phyloP scores from a whole-genome alignment of 1,140 invertebrate genomes.

The Drosophila tsacasi region DNA sequence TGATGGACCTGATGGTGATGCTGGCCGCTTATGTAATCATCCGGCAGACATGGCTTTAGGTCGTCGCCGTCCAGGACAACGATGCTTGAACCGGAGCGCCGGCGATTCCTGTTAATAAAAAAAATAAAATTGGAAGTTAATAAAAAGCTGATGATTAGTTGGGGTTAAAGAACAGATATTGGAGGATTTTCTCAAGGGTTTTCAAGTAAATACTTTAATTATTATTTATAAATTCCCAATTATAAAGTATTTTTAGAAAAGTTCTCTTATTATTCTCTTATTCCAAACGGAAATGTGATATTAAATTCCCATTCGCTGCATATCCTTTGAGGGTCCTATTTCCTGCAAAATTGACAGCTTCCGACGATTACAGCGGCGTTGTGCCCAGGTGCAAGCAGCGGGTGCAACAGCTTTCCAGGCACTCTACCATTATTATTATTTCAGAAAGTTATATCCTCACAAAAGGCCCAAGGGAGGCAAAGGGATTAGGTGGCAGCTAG shows the following conservation, averaged over 20 bases:
- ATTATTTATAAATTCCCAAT: neutral
- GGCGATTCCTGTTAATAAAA: conserved; percentile 86
- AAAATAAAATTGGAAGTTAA: neutral
- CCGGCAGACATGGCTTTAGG: conserved; percentile 85
- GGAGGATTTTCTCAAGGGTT: no score
- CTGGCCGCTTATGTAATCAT: conserved; percentile 83
- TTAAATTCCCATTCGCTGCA: neutral
- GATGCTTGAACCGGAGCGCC: conserved; percentile 89
- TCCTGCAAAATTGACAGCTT: conserved; percentile 59
- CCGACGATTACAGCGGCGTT: conserved; percentile 35
- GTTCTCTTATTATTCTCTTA: no score
- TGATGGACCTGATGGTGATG: conserved; percentile 62
- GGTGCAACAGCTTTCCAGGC: neutral
- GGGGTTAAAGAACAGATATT: neutral
- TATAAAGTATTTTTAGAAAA: neutral
- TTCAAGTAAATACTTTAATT: neutral
- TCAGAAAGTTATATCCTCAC: conserved; percentile 40
- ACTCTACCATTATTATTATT: conserved; percentile 41
- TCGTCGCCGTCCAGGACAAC: conserved; percentile 89
- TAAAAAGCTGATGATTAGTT: neutral
- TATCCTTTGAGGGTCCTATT: conserved; percentile 24
- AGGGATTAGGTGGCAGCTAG: neutral
- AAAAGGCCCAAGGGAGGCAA: neutral
- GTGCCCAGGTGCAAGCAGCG: conserved; percentile 7
- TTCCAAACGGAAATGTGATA: neutral